Base-by-base conservation (phyloP, 2,888 invertebrate genomes). In the Callyntrura sp. region DNA sequence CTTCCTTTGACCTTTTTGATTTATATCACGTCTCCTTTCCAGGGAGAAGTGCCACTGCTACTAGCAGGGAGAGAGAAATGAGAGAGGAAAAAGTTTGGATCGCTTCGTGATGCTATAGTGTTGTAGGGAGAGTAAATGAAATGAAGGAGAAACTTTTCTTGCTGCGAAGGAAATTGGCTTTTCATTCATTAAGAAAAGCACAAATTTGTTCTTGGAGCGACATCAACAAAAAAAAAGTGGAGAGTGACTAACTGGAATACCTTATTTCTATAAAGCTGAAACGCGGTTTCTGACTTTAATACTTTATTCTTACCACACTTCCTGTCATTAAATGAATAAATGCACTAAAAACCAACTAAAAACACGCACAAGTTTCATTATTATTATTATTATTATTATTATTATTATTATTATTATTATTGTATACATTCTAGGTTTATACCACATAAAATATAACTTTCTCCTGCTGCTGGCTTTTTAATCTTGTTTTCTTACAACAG, bases 141-240 rank as follows among this genome's bases (percentile, higher is more conserved):
- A 78, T 35, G 78, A 78, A 35, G 76, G 78, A 78, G n/a, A 78
- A 78, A 57, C 35, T 78, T 78, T 76, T 57, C 73, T 28, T 28
- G 78, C 35, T 35, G 20, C n/a, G 20, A 48, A 81, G 87, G 87
- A 87, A 87, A 87, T 87, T 87, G 81, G 81, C 87, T 87, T 87
- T 87, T 73, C 81, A 87, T 87, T 87, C 87, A 87, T 87, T 87
- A 81, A 86, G 86, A 86, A 86, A 78, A 9, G 48, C 76, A 85
- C 85, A 78, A 85, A 85, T 85, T 85, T 70, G 55, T 57, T 76
- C 55, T 68, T 48, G 48, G 55, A 68, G 57, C 23, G 57, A 73
- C 70, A 35, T 35, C 35, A 51, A 65, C 84, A 55, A 48, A 51
- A 68, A 68, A 23, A 4, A n/a, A 35, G 9, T 1, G 55, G 55